Evolutionary conservation across 2,113 vertebrate species (phyloP).

Genomic region (Sula dactylatra): DNA sequence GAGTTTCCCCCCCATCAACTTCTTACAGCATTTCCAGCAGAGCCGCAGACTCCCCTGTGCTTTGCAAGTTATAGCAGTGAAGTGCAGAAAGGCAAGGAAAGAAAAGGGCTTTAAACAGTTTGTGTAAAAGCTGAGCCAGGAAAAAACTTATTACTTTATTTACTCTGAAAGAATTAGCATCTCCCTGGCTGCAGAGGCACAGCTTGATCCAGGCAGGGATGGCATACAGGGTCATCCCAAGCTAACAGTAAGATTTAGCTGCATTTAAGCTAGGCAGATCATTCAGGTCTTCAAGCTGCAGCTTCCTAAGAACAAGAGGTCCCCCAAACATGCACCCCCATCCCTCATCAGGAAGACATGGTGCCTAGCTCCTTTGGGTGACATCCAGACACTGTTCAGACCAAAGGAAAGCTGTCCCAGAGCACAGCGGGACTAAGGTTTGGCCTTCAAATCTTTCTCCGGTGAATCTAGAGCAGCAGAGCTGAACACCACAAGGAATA

Average conservation of each 20-base stretch:
- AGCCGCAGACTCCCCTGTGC: neutral
- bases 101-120: neutral
- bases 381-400: neutral
- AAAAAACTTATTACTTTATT: neutral
- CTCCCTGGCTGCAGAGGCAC: neutral
- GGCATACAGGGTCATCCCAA: neutral
- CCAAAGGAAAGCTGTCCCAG: neutral
- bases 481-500: neutral
- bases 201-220: neutral
- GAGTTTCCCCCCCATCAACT: neutral
- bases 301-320: neutral
- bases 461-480: neutral
- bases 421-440: neutral
- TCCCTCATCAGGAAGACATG: neutral
- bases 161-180: neutral
- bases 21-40: neutral
- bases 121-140: neutral
- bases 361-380: neutral
- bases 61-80: fast-evolving
- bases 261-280: neutral
- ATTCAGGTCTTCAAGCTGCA: neutral
- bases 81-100: neutral
- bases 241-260: neutral
- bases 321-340: neutral
- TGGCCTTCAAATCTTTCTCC: neutral